Evolutionary conservation across 2,113 vertebrate genomes (phyloP).

Genomic region (Carassius auratus): DNA sequence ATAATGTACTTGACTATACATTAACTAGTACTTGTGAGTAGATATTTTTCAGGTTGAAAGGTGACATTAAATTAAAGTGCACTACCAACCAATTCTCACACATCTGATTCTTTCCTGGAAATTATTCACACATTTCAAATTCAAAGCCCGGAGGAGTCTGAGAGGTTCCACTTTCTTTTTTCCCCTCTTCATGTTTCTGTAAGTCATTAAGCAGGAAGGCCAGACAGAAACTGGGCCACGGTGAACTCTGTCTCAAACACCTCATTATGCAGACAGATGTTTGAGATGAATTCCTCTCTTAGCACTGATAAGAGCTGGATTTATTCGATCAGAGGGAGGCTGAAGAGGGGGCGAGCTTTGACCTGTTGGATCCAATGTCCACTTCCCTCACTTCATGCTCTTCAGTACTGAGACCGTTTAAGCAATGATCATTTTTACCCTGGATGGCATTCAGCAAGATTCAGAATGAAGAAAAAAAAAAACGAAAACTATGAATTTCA

Average conservation of each 20-base stretch:
- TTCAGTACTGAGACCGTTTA: background rate
- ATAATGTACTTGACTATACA: background rate
- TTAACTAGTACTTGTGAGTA: background rate
- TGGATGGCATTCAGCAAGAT: slow-evolving; percentile 7
- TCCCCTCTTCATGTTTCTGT: slow-evolving; percentile 33
- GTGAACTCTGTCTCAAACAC: slow-evolving; percentile 22
- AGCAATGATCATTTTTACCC: background rate
- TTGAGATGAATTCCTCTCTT: slow-evolving; percentile 29
- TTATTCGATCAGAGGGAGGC: slow-evolving; percentile 30
- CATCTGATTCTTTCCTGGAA: background rate
- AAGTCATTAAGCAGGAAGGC: slow-evolving; percentile 32
- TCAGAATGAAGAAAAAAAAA: background rate
- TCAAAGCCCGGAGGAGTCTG: slow-evolving; percentile 15
- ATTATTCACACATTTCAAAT: slow-evolving; percentile 38
- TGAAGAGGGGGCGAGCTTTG: background rate
- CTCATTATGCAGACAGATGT: slow-evolving; percentile 50
- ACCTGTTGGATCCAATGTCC: background rate
- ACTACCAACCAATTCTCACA: background rate
- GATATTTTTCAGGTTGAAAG: slow-evolving; percentile 5
- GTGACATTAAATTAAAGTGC: slow-evolving; percentile 3
- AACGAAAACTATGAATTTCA: background rate
- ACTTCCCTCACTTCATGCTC: slow-evolving; percentile 7
- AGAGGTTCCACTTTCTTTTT: slow-evolving; percentile 24
- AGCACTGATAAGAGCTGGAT: slow-evolving; percentile 36
- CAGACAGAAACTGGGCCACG: slow-evolving; percentile 37